Base-by-base conservation (phyloP, 2,113 vertebrate species). In the Ctenomys sociabilis region DNA sequence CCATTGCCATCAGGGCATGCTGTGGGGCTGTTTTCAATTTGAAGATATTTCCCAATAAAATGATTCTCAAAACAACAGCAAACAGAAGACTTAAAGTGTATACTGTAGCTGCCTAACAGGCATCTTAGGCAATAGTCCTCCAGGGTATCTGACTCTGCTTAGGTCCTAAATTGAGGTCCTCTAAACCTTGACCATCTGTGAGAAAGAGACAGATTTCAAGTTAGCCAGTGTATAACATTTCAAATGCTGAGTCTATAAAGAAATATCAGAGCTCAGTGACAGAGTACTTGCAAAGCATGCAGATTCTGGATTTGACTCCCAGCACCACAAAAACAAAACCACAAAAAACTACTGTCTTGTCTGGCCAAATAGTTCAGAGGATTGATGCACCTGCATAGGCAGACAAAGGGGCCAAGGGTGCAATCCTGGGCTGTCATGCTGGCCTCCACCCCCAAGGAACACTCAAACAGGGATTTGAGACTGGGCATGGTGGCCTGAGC, bases 31-130 rank as follows among this genome's bases (percentile, higher is more conserved):
- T 61, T 61, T 61, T 22, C 59, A 61, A 61, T 22, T 73, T 85
- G 43, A 95, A 93, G 54, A 63, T n/a, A 64, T 70, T 85, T 94
- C 40, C 35, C 16, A 54, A 88, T 14, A 30, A 85, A 95, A 91
- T 73, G 28, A 68, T 95, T 35, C 64, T 85, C 59, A 9, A 64
- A 54, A 88, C 61, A 73, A 88, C n/a, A 85, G 78, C 61, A 85
- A 88, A 49, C 22, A 57, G 28, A 40, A 81, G 45, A 72, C 57
- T 92, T 93, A 82, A 43, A 64, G 17, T 85, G 37, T 12, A 32
- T 19, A 17, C 30, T 70, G 66, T 70, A 70, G 66, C 32, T 70
- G 35, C 2, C 14, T 70, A 70, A 70, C 28, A 30, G 66, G 30
- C 35, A 17, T 35, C 68, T n/a, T n/a, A 70, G 35, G 35, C 35